Percentiles rank a stretch among this genome's conserved stretches.
These are phyloP conservation scores for Siphonodentalium dalli DNA, from an alignment of 2,888 invertebrate species.

Conservation along the genomic window DNA sequence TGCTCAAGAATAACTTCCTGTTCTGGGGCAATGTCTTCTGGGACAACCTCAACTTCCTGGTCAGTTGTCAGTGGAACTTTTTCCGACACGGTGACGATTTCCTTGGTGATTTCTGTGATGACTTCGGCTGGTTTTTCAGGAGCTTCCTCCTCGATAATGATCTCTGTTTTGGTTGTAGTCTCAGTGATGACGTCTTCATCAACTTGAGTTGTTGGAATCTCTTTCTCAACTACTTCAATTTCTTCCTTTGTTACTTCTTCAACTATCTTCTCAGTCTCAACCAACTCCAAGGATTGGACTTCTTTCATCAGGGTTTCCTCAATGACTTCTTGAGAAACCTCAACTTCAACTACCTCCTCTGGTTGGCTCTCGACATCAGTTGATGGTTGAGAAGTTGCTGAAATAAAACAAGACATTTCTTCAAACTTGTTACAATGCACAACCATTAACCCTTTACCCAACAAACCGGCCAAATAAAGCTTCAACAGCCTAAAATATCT, in stretches of 20 bases:
- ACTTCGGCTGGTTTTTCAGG: not conserved
- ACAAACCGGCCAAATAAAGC: no score
- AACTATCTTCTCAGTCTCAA: no score
- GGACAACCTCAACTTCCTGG: not conserved
- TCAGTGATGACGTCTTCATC: not conserved
- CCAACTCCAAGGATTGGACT: no score
- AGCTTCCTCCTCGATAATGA: not conserved
- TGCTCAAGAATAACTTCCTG: not conserved
- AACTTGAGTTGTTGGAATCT: not conserved
- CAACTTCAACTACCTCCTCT: slow-evolving; percentile 4
- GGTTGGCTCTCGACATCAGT: slow-evolving; percentile 3
- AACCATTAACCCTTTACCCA: no score
- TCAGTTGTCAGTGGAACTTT: not conserved
- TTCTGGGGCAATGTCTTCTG: not conserved
- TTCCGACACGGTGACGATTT: not conserved
- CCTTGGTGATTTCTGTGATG: not conserved
- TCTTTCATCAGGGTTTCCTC: no score
- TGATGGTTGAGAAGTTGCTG: no score
- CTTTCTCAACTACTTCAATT: no score
- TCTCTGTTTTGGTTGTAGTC: not conserved
- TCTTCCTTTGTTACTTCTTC: no score
- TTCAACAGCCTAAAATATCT: no score
- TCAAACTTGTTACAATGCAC: no score
- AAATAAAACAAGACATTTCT: no score
- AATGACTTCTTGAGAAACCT: no score